phyloP scores from a whole-genome alignment of 2,797 vertebrate species.

The Sebastes matsubarae region DNA sequence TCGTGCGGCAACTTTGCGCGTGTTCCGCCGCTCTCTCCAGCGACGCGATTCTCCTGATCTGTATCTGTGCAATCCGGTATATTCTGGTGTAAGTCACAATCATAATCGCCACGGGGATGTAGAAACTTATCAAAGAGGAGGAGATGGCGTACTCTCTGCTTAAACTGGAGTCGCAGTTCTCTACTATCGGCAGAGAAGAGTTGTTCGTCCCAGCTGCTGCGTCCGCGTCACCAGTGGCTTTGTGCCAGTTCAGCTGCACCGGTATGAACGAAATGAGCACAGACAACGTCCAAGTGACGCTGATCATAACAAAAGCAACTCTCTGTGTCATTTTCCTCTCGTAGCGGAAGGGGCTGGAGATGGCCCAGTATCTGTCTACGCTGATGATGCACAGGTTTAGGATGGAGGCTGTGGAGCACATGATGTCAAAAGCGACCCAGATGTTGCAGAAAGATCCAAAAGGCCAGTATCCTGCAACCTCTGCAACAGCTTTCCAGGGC shows the following conservation, averaged over 20 bases:
- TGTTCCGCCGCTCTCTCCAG: slow-evolving; percentile 93
- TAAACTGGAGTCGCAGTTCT: slow-evolving; percentile 92
- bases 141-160: slow-evolving; percentile 95
- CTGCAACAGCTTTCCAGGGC: slow-evolving; percentile 96
- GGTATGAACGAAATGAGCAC: slow-evolving; percentile 96
- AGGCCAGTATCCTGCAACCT: slow-evolving; percentile 94
- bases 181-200: slow-evolving; percentile 49
- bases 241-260: slow-evolving; percentile 95
- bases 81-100: slow-evolving; percentile 95
- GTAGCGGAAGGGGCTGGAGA: slow-evolving; percentile 94
- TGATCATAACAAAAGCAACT: slow-evolving; percentile 91
- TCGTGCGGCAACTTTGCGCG: slow-evolving; percentile 88
- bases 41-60: slow-evolving; percentile 91
- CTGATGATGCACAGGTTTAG: slow-evolving; percentile 96
- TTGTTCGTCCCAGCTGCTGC: slow-evolving; percentile 48
- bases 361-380: slow-evolving; percentile 96
- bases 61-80: slow-evolving; percentile 93
- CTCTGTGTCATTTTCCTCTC: slow-evolving; percentile 94
- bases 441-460: slow-evolving; percentile 94
- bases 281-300: slow-evolving; percentile 91
- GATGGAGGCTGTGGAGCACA: slow-evolving; percentile 97
- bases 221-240: slow-evolving; percentile 64
- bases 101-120: slow-evolving; percentile 96
- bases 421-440: slow-evolving; percentile 98
- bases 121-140: slow-evolving; percentile 96